Evolutionary conservation across 2,888 invertebrate genomes (phyloP).

Genomic region (Mantis religiosa): DNA sequence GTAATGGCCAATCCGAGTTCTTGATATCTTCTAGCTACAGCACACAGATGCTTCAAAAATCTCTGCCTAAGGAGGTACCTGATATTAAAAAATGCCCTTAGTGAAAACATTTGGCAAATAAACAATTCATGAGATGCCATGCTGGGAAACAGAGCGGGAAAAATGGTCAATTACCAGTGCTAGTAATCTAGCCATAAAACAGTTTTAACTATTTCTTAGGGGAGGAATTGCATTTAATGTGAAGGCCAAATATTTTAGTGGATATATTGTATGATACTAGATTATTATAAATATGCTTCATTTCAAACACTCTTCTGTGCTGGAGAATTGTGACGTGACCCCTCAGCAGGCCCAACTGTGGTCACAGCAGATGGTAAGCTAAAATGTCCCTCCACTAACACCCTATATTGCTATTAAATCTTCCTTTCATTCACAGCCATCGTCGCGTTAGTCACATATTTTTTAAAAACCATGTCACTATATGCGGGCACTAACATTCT

Average conservation of each 20-base stretch:
- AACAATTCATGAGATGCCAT: background rate
- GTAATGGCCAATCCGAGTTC: background rate
- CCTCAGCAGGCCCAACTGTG: background rate
- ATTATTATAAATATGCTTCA: background rate
- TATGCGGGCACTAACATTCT: background rate
- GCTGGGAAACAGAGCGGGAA: background rate
- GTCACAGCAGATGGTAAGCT: background rate
- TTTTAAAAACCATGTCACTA: background rate
- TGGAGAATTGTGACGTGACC: background rate
- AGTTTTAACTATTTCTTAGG: background rate
- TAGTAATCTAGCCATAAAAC: background rate
- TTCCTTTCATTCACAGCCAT: background rate
- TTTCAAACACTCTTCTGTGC: background rate
- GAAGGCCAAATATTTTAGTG: background rate
- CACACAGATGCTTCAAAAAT: background rate
- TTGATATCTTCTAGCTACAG: background rate
- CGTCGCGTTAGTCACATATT: background rate
- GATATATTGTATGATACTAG: background rate
- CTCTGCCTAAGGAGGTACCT: background rate
- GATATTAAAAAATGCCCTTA: background rate
- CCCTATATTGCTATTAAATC: background rate
- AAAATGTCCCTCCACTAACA: background rate
- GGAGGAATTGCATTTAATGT: background rate
- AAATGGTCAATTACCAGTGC: background rate
- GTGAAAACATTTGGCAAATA: background rate